These are phyloP conservation scores for Papilio xuthus DNA, from an alignment of 1,140 invertebrate species.

Conservation along the genomic window DNA sequence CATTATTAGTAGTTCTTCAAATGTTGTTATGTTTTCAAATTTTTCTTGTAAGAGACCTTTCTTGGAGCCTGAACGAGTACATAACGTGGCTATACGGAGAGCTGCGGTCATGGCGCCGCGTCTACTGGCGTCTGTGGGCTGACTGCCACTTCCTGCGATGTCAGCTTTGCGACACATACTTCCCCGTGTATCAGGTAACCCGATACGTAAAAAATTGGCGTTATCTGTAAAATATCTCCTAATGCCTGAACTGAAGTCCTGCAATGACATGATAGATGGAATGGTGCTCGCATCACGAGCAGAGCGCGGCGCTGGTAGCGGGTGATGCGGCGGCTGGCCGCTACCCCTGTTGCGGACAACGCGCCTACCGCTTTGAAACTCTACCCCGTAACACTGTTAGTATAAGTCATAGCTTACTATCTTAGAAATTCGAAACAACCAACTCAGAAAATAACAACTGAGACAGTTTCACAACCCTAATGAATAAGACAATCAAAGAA, in stretches of 20 bases:
- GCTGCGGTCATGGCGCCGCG: constrained; percentile 92
- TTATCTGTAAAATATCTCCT: too few relatives aligned
- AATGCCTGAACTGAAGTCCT: too few relatives aligned
- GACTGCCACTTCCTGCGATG: constrained; percentile 92
- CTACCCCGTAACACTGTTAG: constrained; percentile 79
- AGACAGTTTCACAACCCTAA: neutral
- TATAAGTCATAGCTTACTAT: neutral
- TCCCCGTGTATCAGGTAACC: constrained; percentile 86
- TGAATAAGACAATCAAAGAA: neutral
- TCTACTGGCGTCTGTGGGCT: constrained; percentile 97
- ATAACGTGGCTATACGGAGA: constrained; percentile 88
- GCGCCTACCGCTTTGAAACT: constrained; percentile 90
- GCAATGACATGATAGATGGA: constrained; percentile 80
- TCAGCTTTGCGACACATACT: constrained; percentile 87
- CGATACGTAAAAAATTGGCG: too few relatives aligned
- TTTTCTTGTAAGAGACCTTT: constrained; percentile 83
- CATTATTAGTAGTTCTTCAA: too few relatives aligned
- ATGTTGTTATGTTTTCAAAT: neutral
- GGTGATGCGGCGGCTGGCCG: constrained; percentile 85
- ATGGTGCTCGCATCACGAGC: constrained; percentile 91
- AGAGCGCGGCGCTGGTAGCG: constrained; percentile 86
- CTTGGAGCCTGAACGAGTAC: constrained; percentile 93
- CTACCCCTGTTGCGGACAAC: constrained; percentile 93
- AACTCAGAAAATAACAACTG: neutral
- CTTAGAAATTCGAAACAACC: neutral